Base-by-base conservation (phyloP, 2,888 invertebrate species). In the Lycocerus yunnanus region DNA sequence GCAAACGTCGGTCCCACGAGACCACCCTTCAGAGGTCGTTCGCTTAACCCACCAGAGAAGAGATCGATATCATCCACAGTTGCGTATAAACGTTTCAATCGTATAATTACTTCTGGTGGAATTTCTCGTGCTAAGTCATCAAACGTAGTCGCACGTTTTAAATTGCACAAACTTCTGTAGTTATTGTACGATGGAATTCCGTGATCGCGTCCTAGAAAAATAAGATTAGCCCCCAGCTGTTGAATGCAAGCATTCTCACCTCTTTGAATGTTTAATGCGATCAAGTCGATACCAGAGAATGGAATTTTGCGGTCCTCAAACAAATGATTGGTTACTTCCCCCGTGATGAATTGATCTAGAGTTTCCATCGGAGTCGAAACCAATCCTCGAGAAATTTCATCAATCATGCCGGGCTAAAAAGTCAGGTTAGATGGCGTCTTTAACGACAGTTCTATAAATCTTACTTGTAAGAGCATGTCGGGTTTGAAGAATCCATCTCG, bases 41-140 rank as follows among this genome's bases (percentile, higher is more conserved):
- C 95, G 81, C 96, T 95, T 93, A 98, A 93, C 2, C 97, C 95
- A 16, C 98, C 98, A 0, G 97, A 96, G 91, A 98, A 99, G 2
- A 98, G 89, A 86, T 99, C 97, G 72, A 99, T 96, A 85, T 99
- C 98, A 83, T 98, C 97, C 0, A 98, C 97, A 2, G 94, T 93
- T 0, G 94, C 91, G 85, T 96, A 96, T 77, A 95, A 93, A 74
- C 93, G 90, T 86, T 95, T 94, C 83, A 95, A 90, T 77, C 92
- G 89, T 0, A 92, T 91, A 80, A 95, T 95, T 14, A 95, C 93
- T 87, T 95, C 95, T 75, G 92, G 92, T 18, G 96, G 94, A 82
- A 97, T 94, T 87, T 97, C 97, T 68, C 95, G 91, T 0, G 93
- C 90, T 16, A 98, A 88, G 85, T 98, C 98, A 70, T 95, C 95